Conservation (phyloP, 2,113 vertebrate genomes). For the Ptilonorhynchus violaceus region DNA sequence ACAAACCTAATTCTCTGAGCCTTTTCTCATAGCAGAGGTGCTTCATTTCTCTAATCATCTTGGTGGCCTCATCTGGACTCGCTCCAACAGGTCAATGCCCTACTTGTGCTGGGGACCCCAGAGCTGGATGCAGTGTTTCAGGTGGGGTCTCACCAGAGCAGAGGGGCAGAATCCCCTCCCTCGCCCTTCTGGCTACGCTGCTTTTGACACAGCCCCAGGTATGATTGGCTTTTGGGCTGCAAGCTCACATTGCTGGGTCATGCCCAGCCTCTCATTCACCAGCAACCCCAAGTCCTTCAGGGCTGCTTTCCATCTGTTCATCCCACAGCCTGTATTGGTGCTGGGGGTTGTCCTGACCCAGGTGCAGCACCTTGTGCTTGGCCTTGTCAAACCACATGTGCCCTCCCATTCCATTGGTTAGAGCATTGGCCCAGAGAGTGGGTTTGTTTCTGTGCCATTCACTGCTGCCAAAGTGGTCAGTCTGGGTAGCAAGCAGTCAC, state of each 20-base stretch:
- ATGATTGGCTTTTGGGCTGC: neutral
- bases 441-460: neutral
- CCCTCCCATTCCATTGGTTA: neutral
- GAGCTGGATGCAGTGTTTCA: neutral
- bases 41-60: neutral
- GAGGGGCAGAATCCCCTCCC: neutral
- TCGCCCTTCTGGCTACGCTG: accelerated
- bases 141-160: neutral
- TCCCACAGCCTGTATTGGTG: neutral
- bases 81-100: neutral
- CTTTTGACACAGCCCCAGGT: neutral
- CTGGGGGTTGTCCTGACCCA: accelerated
- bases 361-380: neutral
- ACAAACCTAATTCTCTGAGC: neutral
- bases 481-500: accelerated
- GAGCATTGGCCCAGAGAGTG: neutral
- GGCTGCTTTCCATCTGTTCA: neutral
- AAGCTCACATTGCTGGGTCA: neutral
- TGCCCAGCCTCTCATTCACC: neutral
- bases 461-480: neutral
- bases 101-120: neutral
- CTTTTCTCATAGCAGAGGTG: neutral
- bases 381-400: accelerated
- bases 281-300: neutral
- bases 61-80: neutral